Evolutionary conservation across 2,797 vertebrate species (phyloP).

Genomic region (Myotis myotis): DNA sequence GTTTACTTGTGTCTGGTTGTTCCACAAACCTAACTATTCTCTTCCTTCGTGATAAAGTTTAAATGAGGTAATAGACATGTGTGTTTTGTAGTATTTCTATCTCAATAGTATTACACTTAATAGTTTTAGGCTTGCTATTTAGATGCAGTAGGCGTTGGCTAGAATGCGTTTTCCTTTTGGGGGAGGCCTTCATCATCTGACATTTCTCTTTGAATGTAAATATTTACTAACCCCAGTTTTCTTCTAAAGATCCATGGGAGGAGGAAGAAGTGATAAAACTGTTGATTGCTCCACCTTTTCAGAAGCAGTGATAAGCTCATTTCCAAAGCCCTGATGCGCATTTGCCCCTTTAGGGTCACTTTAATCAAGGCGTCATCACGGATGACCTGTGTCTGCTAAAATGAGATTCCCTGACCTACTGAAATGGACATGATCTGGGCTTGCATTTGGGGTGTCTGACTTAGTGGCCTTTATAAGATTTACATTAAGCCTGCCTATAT

Average conservation of each 20-base stretch:
- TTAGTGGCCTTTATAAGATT: slow-evolving; percentile 62
- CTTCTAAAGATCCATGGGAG: neutral
- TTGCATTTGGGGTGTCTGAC: slow-evolving; percentile 51
- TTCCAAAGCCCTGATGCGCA: slow-evolving; percentile 52
- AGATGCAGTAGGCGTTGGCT: neutral
- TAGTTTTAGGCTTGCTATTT: neutral
- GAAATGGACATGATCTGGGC: slow-evolving; percentile 65
- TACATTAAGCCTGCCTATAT: slow-evolving; percentile 70
- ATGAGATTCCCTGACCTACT: slow-evolving; percentile 73
- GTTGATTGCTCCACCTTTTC: slow-evolving; percentile 62
- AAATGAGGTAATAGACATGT: neutral
- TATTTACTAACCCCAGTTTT: neutral
- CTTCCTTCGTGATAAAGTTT: neutral
- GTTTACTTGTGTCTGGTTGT: neutral
- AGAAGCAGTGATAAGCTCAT: slow-evolving; percentile 62
- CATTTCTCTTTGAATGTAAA: neutral
- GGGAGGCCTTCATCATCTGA: neutral
- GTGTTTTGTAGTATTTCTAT: neutral
- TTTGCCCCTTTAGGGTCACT: slow-evolving; percentile 59
- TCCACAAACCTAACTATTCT: neutral
- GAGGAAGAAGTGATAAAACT: slow-evolving; percentile 19
- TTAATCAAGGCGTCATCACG: slow-evolving; percentile 70
- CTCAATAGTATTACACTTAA: neutral
- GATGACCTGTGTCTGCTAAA: slow-evolving; percentile 59
- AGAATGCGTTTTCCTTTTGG: neutral